Evolutionary conservation across 2,797 vertebrate genomes (phyloP), one percentile per base, ranked within the genome.

Genomic region (Macropodus opercularis): DNA sequence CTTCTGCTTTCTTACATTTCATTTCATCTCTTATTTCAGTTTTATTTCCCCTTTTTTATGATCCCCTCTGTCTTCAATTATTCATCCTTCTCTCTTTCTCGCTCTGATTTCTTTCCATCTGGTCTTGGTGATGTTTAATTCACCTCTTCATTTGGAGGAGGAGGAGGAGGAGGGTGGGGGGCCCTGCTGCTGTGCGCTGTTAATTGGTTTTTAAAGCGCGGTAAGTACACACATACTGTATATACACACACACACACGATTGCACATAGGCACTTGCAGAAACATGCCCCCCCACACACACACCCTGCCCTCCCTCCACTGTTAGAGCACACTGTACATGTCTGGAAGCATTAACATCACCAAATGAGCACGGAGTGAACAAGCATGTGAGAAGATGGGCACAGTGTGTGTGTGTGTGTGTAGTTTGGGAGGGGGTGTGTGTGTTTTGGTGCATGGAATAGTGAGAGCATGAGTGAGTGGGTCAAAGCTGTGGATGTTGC

Each of bases 171-270:
- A 29, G 36, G 35, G 51, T 47, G 59, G 19, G 35, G 36, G 35
- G 6, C 14, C 13, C 63, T 51, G 75, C 77, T 82, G 85, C 84
- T 84, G 78, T 62, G 61, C 3, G 24, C 66, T 78, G 83, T 89
- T 90, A 91, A 91, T 90, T 88, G 90, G 72, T 87, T 91, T 89
- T 90, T 85, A 91, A n/a, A 87, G 77, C 87, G 86, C 65, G 63
- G 81, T 79, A 75, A 84, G 83, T 74, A 84, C 76, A 82, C 80
- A 73, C 80, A 75, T 59, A 68, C 21, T 40, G 3, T 49, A 66
- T 71, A 39, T 38, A 51, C 10, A 8, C 18, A 15, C 49, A 29
- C 21, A 13, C 47, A 26, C 60, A 72, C 54, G 59, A 36, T 5
- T 35, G 35, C 64, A 40, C 54, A 65, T 55, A 24, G n/a, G 27